A percentile compares a stretch with the other conserved stretches of the same genome.
phyloP scores from a whole-genome alignment of 2,888 invertebrate genomes.

The Aspidiotus rigidus region DNA sequence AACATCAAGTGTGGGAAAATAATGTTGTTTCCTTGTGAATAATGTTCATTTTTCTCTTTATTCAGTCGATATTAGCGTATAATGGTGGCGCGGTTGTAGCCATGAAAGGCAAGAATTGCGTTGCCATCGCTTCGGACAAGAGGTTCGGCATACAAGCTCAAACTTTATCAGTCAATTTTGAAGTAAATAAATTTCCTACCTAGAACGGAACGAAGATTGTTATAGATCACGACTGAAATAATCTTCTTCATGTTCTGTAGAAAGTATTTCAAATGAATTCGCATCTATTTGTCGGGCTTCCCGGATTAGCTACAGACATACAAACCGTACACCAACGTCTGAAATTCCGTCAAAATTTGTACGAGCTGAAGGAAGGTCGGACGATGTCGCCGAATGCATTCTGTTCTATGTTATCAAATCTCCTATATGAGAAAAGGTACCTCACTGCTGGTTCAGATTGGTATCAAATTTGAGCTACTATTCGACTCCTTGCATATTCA shows the following conservation, averaged over 20 bases:
- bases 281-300: slow-evolving; percentile 78
- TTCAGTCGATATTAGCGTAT: slow-evolving; percentile 68
- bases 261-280: slow-evolving; percentile 91
- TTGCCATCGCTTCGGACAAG: slow-evolving; percentile 90
- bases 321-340: slow-evolving; percentile 87
- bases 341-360: slow-evolving; percentile 82
- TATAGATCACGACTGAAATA: no score
- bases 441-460: no score
- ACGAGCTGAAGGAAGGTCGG: slow-evolving; percentile 89
- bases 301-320: slow-evolving; percentile 92
- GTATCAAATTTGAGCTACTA: no score
- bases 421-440: slow-evolving; percentile 76
- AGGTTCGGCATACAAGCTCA: slow-evolving; percentile 90
- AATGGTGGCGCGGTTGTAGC: slow-evolving; percentile 95
- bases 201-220: no score
- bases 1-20: no score
- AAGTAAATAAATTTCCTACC: slow-evolving; percentile 39
- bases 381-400: slow-evolving; percentile 84
- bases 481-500: no score
- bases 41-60: no score
- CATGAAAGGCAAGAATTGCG: slow-evolving; percentile 96
- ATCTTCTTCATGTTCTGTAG: slow-evolving; percentile 45
- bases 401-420: slow-evolving; percentile 84
- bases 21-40: no score
- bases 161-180: slow-evolving; percentile 81